Evolutionary conservation across 2,797 vertebrate species (phyloP).

Genomic region (Columba guinea): DNA sequence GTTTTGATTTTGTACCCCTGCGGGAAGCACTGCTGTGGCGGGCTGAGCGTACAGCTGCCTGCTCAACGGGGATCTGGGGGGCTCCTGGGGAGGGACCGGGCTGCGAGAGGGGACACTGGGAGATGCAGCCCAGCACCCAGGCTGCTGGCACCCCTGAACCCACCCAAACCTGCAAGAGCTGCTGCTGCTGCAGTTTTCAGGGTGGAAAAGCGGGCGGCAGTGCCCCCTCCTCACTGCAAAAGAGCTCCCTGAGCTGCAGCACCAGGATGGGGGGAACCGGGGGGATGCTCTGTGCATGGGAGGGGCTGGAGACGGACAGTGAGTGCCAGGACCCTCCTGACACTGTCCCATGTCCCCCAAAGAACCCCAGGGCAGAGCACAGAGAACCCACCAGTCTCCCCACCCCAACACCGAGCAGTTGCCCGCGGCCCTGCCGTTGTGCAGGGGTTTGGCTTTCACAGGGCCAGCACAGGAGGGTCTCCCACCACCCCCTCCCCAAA

Average conservation of each 20-base stretch:
- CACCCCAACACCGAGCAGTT: rapidly evolving
- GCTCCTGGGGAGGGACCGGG: neutral
- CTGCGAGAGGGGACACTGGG: neutral
- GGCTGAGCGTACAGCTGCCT: neutral
- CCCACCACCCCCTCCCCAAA: neutral
- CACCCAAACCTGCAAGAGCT: neutral
- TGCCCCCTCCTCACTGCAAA: rapidly evolving
- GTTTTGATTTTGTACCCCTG: neutral
- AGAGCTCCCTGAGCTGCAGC: neutral
- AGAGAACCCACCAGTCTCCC: rapidly evolving
- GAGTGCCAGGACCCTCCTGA: neutral
- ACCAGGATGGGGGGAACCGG: neutral
- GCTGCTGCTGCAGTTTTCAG: neutral
- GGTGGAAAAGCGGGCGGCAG: neutral
- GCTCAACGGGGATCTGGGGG: neutral
- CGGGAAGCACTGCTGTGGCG: neutral
- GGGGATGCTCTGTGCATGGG: neutral
- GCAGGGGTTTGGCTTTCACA: neutral
- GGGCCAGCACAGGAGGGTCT: neutral
- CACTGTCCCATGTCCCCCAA: neutral
- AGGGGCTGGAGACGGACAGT: neutral
- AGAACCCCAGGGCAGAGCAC: rapidly evolving
- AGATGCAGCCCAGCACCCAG: neutral
- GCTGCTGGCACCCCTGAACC: neutral
- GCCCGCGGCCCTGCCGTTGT: rapidly evolving